Evolutionary conservation across 1,140 invertebrate species (phyloP).

Genomic region (Xylocopa sonorina): DNA sequence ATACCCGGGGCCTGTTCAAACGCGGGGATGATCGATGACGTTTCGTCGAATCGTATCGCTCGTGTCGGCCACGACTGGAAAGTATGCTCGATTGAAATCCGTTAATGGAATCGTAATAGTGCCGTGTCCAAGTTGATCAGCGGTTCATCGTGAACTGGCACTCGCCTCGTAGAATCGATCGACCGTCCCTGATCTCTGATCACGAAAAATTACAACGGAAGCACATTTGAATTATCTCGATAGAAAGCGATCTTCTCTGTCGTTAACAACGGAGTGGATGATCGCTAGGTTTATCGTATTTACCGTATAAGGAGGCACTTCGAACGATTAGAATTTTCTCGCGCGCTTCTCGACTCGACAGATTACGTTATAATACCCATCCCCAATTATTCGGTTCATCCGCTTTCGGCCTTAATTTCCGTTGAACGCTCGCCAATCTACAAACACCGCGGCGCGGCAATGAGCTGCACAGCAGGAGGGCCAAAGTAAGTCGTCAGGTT

Average conservation of each 20-base stretch:
- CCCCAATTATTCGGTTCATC: neutral
- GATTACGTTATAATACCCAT: neutral
- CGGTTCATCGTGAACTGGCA: slow-evolving; percentile 12
- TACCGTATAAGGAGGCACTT: too few relatives aligned
- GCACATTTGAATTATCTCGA: too few relatives aligned
- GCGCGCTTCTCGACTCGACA: too few relatives aligned
- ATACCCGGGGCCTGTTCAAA: neutral
- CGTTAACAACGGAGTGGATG: too few relatives aligned
- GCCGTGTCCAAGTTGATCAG: neutral
- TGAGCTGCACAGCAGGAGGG: neutral
- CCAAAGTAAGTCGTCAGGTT: slow-evolving; percentile 38
- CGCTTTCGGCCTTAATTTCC: neutral
- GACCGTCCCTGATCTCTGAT: too few relatives aligned
- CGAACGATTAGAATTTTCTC: too few relatives aligned
- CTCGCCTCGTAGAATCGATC: too few relatives aligned
- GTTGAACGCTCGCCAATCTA: neutral
- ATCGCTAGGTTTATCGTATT: too few relatives aligned
- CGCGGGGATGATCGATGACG: slow-evolving; percentile 15
- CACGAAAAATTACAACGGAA: too few relatives aligned
- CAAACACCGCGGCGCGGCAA: neutral
- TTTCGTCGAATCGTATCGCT: neutral
- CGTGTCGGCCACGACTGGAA: neutral
- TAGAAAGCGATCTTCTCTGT: too few relatives aligned
- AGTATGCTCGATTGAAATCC: slow-evolving; percentile 26
- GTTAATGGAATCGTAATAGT: slow-evolving; percentile 18